phyloP scores from a whole-genome alignment of 2,888 invertebrate species.

The Eustalomyia histrio region DNA sequence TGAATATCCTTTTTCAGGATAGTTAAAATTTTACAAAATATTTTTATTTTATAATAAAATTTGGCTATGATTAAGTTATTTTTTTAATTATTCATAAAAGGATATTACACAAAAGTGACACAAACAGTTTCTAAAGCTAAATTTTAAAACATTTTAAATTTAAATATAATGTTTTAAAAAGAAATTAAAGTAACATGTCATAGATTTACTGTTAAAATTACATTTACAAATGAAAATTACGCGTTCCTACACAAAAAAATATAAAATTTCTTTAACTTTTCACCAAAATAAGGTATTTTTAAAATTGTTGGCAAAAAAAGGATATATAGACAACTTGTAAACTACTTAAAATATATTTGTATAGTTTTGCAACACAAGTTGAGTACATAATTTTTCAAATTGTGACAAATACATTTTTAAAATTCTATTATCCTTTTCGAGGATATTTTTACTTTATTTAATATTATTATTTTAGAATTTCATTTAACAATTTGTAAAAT shows the following conservation, averaged over 20 bases:
- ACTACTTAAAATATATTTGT: background rate
- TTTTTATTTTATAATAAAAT: too few species aligned
- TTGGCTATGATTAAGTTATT: too few species aligned
- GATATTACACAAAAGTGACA: too few species aligned
- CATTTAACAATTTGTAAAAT: background rate
- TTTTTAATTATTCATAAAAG: too few species aligned
- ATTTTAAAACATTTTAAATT: too few species aligned
- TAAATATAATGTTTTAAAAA: too few species aligned
- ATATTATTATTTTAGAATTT: background rate
- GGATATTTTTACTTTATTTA: background rate
- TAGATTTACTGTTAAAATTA: too few species aligned
- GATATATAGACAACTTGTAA: conserved; percentile 7
- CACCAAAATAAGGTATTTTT: background rate
- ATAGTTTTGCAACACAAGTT: background rate
- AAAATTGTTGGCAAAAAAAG: background rate
- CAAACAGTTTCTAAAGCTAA: too few species aligned
- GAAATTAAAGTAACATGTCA: too few species aligned
- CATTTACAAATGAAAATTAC: too few species aligned
- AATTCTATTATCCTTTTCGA: background rate
- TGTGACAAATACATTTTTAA: background rate
- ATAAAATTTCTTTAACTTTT: background rate
- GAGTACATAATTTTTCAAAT: background rate
- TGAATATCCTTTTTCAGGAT: background rate
- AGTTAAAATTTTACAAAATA: background rate
- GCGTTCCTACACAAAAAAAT: too few species aligned